Evolutionary conservation across 2,113 vertebrate species (phyloP), one percentile per base, ranked within the genome.

Genomic region (Chelonoidis abingdonii): DNA sequence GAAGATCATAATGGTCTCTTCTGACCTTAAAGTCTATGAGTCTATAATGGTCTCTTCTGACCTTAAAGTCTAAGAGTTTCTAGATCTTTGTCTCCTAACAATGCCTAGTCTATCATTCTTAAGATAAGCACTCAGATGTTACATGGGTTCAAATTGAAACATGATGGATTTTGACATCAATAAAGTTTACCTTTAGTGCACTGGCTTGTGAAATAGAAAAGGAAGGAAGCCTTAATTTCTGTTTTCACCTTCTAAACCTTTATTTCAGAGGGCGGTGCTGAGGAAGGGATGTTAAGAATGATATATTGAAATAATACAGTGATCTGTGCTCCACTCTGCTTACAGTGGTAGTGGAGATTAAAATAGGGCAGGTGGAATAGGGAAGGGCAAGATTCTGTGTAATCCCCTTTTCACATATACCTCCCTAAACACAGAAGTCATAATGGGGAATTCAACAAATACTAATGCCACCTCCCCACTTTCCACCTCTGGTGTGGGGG

Each of bases 141-240:
- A 49, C 0, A 3, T 79, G 31, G 16, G 1, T 92, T 97, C 62
- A 96, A 95, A 95, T 2, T 91, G 86, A 96, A 95, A 95, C n/a
- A 3, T 47, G 13, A 76, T 91, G 59, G 25, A 87, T 96, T 89
- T 79, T 90, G 83, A 94, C 84, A 80, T 93, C 47, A 90, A 14
- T 92, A 21, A 27, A 83, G 57, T 93, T 90, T 88, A 84, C 35
- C 29, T 90, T 78, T 78, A 94, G 38, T 80, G 3, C n/a, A 72
- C 27, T 91, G 53, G 12, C 65, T 31, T 84, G 4, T 87, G 59
- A 95, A 95, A 89, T 22, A 62, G 78, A 94, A 97, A 92, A 75
- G 16, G 83, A 91, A 93, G 12, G 10, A 50, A 95, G 6, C 1
- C 12, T 16, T 81, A 80, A n/a, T 6, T 56, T 83, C n/a, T 7